Evolutionary conservation across 1,140 invertebrate species (phyloP), one percentile per base, ranked within the genome.

Genomic region (Ooceraea biroi): DNA sequence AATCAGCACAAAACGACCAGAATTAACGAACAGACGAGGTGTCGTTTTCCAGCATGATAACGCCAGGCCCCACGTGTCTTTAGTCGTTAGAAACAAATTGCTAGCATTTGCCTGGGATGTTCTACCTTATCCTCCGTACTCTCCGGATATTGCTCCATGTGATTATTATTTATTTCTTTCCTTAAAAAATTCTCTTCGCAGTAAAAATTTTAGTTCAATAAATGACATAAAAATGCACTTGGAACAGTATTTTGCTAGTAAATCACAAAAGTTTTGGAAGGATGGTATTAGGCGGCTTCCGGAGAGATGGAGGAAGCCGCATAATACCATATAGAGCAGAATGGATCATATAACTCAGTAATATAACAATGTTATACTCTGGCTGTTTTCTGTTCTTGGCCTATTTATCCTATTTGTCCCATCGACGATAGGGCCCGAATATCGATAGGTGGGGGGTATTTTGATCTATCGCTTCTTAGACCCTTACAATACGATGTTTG

Each of bases 271-370:
- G 58, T 89, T 91, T 69, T 90, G 87, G 52, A 80, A 85, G 11
- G 52, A 83, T 19, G 85, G 89, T 25, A 90, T 91, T 83, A 85
- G 89, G 82, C 85, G 68, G 63, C 55, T 90, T 65, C 85, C 78
- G 5, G 50, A 57, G 65, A 86, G 76, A 84, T 88, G 85, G 77
- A 84, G 87, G 86, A 88, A 87, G 55, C 74, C 83, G 17, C n/a
- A n/a, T n/a, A n/a, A n/a, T n/a, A n/a, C n/a, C n/a, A n/a, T n/a
- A 82, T 90, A 27, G 83, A 89, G 17, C 55, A 85, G 55, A 86
- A 89, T 82, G 83, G 86, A 0, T 19, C 52, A 72, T 89, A 44
- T 86, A 55, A 5, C 50, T 63, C 25, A 61, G 50, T 63, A 76
- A 76, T n/a, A n/a, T n/a, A n/a, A n/a, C n/a, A n/a, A n/a, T n/a